Evolutionary conservation across 2,888 invertebrate genomes (phyloP), one percentile per base, ranked within the genome.

Genomic region (Folsomia candida): DNA sequence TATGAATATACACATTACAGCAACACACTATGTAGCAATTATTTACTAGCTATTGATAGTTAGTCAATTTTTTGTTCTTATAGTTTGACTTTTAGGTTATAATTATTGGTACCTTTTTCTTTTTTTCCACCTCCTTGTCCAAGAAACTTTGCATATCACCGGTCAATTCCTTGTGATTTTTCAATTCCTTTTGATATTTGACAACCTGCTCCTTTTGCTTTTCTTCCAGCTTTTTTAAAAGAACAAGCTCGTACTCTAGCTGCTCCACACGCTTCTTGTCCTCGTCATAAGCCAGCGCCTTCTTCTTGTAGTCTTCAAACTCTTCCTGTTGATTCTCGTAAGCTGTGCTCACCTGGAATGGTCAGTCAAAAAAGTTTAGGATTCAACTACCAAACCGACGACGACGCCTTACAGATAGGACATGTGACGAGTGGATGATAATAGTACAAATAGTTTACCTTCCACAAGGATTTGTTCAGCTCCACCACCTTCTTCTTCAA

Each of bases 251-350:
- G 27, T 74, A 74, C 63, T 80, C 78, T 22, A 78, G 68, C 26
- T 77, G 72, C 22, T 78, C 78, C 22, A 78, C 78, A 51, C 76
- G 62, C 24, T 73, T 78, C 29, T 73, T 74, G 37, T 74, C 76
- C 51, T 78, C 79, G 54, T 80, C 79, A 64, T 78, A 76, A 27
- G 78, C 79, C 24, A 80, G 68, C 11, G 79, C 79, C 57, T 78
- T 80, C 60, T 78, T 75, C 63, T 80, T 80, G 58, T 72, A 80
- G n/a, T 72, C 69, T 63, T 80, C 79, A 62, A 77, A 80, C 68
- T 80, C 79, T 59, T 80, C 79, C 51, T 78, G 77, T 59, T 80
- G 79, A 59, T 76, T 80, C 61, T 80, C 79, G 65, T 76, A 80
- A 6, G 79, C 79, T 11, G 79, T 74, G 51, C 76, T 77, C 24